Evolutionary conservation across 2,797 vertebrate genomes (phyloP).

Genomic region (Phyllotis vaccarum): DNA sequence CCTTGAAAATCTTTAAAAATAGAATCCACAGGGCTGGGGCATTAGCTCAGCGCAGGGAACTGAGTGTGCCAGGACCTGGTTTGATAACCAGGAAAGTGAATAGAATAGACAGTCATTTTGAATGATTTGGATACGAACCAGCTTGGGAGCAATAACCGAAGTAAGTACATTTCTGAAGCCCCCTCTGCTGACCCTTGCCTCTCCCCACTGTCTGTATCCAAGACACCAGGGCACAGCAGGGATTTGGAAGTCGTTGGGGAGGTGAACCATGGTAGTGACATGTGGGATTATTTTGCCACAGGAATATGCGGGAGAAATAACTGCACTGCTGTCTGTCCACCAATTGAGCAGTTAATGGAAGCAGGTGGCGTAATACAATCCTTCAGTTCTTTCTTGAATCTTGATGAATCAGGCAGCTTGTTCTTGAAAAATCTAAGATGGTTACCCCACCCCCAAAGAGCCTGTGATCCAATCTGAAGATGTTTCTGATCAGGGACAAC

Average conservation of each 20-base stretch:
- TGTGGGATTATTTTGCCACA: slow-evolving; percentile 26
- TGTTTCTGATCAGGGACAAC: slow-evolving; percentile 58
- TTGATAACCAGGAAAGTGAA: not conserved
- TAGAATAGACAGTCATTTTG: slow-evolving; percentile 33
- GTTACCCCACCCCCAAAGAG: slow-evolving; percentile 29
- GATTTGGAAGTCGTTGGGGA: not conserved
- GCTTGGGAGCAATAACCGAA: slow-evolving; percentile 53
- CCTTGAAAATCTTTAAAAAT: slow-evolving; percentile 35
- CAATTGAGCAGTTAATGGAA: slow-evolving; percentile 67
- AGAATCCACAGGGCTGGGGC: not conserved
- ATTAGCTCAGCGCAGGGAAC: not conserved
- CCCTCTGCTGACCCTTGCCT: not conserved
- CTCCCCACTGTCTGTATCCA: not conserved
- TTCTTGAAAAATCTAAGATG: slow-evolving; percentile 66
- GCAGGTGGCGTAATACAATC: slow-evolving; percentile 54
- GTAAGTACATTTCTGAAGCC: not conserved
- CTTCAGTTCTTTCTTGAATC: slow-evolving; percentile 72
- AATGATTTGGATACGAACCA: slow-evolving; percentile 21
- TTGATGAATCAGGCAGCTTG: slow-evolving; percentile 58
- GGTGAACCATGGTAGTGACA: not conserved
- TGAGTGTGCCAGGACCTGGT: not conserved
- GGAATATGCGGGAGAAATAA: slow-evolving; percentile 57
- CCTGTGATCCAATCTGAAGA: slow-evolving; percentile 62
- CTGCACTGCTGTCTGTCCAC: slow-evolving; percentile 55
- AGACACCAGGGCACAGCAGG: not conserved